Percentiles rank a stretch among this genome's conserved stretches.
Evolutionary conservation across 2,113 vertebrate genomes (phyloP).

Genomic region (Chloebia gouldiae): DNA sequence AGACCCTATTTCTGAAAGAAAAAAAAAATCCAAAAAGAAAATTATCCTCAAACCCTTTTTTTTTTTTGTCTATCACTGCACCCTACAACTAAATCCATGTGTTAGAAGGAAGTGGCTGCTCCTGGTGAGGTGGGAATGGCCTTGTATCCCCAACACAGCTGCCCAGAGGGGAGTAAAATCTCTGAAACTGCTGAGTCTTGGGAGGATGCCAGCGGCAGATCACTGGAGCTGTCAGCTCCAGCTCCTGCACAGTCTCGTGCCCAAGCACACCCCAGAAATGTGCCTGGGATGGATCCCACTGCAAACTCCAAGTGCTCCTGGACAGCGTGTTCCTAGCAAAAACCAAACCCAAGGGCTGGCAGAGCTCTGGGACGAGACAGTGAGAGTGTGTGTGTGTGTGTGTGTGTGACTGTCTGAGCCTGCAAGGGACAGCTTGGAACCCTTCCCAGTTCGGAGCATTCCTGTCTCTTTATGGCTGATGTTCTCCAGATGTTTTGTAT

Average conservation of each 20-base stretch:
- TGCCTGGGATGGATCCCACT: background rate
- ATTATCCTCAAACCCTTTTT: background rate
- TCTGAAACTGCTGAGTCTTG: background rate
- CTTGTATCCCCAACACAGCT: background rate
- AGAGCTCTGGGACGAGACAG: background rate
- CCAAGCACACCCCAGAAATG: background rate
- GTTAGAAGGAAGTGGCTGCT: background rate
- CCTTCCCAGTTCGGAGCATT: background rate
- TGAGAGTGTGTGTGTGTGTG: background rate
- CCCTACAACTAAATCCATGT: background rate
- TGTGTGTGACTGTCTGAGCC: background rate
- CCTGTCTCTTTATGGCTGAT: slow-evolving; percentile 24
- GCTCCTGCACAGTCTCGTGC: accelerated
- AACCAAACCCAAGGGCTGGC: accelerated
- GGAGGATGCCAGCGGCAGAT: background rate
- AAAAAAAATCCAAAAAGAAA: background rate
- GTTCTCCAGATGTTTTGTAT: slow-evolving; percentile 56
- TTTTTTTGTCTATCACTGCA: background rate
- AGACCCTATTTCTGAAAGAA: background rate
- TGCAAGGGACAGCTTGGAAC: background rate
- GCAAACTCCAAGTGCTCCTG: background rate
- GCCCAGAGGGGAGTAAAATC: background rate
- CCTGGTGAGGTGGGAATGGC: background rate
- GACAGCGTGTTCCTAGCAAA: background rate
- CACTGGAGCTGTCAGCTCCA: background rate